These are phyloP conservation scores for Orthosia cruda DNA, from an alignment of 2,888 invertebrate species.

Conservation along the genomic window DNA sequence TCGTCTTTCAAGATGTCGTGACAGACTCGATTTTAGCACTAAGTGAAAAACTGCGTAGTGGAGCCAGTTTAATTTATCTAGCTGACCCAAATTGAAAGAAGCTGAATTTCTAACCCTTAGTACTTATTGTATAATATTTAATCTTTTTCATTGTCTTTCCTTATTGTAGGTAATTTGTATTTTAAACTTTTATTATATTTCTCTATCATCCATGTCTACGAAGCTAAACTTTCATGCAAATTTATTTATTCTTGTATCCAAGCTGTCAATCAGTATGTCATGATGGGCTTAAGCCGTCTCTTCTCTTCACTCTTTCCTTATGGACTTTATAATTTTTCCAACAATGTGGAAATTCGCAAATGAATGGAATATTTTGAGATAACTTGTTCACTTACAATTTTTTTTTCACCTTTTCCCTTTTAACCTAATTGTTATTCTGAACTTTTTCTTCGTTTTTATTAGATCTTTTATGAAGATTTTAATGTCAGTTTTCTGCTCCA, in stretches of 20 bases:
- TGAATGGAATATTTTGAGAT: slow-evolving; percentile 30
- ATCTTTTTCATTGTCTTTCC: slow-evolving; percentile 15
- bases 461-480: slow-evolving; percentile 31
- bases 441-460: slow-evolving; percentile 28
- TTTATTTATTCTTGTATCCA: slow-evolving; percentile 30
- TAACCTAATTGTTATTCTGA: slow-evolving; percentile 40
- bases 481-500: slow-evolving; percentile 26
- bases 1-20: no score
- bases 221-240: slow-evolving; percentile 6
- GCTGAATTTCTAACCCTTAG: no score
- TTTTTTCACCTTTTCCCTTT: neutral
- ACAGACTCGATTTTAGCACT: no score
- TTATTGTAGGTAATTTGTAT: no score
- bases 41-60: no score
- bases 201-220: no score
- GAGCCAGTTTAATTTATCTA: no score
- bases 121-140: no score
- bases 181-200: no score
- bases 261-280: neutral
- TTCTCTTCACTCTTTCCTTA: slow-evolving; percentile 17
- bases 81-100: no score
- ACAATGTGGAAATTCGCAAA: slow-evolving; percentile 31
- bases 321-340: slow-evolving; percentile 8
- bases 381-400: neutral
- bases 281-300: no score